Conservation (phyloP, 1,140 invertebrate species). For the Halictus rubicundus region DNA sequence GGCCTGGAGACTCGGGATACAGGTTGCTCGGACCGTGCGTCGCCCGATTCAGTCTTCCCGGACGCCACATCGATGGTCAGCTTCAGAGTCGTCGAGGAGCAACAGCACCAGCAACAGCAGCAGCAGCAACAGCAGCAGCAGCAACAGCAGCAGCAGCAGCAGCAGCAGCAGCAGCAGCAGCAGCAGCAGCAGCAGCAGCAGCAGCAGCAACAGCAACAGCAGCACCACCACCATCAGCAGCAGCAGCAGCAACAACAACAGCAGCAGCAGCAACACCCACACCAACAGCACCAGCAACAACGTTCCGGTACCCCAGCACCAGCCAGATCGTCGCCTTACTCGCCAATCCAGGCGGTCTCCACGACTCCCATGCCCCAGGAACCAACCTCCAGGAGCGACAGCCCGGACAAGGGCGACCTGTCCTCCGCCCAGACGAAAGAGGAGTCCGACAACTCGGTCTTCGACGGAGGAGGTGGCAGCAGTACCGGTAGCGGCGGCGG, state of each 20-base stretch:
- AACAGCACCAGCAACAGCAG: slow-evolving; percentile 64
- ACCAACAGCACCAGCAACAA: slow-evolving; percentile 66
- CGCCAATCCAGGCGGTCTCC: slow-evolving; percentile 73
- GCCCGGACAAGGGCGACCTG: slow-evolving; percentile 72
- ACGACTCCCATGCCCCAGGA: slow-evolving; percentile 76
- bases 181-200: slow-evolving; percentile 70
- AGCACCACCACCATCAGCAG: slow-evolving; percentile 71
- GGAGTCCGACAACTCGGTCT: slow-evolving; percentile 81
- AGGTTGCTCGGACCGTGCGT: slow-evolving; percentile 73
- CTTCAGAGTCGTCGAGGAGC: slow-evolving; percentile 73
- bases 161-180: slow-evolving; percentile 67
- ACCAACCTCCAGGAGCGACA: slow-evolving; percentile 72
- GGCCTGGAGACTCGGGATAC: slow-evolving; percentile 66
- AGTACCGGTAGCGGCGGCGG: slow-evolving; percentile 68
- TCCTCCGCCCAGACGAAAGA: slow-evolving; percentile 78
- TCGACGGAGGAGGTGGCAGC: slow-evolving; percentile 75
- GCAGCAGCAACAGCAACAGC: slow-evolving; percentile 52
- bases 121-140: slow-evolving; percentile 67
- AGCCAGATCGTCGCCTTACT: slow-evolving; percentile 76
- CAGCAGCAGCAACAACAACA: slow-evolving; percentile 63
- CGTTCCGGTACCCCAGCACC: slow-evolving; percentile 65
- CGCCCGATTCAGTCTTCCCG: slow-evolving; percentile 78
- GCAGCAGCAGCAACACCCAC: slow-evolving; percentile 66
- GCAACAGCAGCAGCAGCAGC: slow-evolving; percentile 66
- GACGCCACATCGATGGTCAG: slow-evolving; percentile 62